These are phyloP conservation scores for Menura novaehollandiae DNA, from an alignment of 2,113 vertebrate genomes.

Conservation along the genomic window DNA sequence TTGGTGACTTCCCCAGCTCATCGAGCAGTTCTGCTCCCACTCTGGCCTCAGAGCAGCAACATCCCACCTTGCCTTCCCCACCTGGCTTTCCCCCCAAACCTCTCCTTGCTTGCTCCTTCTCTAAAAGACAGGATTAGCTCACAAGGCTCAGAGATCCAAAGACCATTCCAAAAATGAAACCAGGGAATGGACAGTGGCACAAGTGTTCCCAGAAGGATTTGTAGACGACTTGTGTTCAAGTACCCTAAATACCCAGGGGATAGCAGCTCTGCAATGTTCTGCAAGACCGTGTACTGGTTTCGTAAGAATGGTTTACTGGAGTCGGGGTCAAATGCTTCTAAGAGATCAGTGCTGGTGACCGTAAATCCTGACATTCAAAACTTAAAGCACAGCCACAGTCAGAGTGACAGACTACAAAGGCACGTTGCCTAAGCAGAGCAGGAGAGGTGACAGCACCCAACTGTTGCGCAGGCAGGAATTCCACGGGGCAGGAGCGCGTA, in stretches of 20 bases:
- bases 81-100: too few species aligned
- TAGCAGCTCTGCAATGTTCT: background rate
- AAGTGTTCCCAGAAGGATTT: background rate
- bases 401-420: background rate
- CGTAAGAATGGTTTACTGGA: background rate
- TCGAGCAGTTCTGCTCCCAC: background rate
- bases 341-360: background rate
- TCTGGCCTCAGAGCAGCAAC: background rate
- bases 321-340: background rate
- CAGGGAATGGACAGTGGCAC: background rate
- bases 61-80: rapidly evolving
- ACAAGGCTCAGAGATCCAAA: background rate
- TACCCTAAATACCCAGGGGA: background rate
- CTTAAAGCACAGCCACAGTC: background rate
- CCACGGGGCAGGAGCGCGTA: background rate
- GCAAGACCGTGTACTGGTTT: background rate
- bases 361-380: background rate
- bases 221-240: background rate
- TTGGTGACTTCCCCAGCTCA: background rate
- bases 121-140: background rate
- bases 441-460: background rate
- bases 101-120: background rate
- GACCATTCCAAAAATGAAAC: background rate
- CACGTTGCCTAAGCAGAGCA: background rate
- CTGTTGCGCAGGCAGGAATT: background rate